These are phyloP conservation scores for Eilema sororculum DNA, from an alignment of 2,888 invertebrate species.

Conservation along the genomic window DNA sequence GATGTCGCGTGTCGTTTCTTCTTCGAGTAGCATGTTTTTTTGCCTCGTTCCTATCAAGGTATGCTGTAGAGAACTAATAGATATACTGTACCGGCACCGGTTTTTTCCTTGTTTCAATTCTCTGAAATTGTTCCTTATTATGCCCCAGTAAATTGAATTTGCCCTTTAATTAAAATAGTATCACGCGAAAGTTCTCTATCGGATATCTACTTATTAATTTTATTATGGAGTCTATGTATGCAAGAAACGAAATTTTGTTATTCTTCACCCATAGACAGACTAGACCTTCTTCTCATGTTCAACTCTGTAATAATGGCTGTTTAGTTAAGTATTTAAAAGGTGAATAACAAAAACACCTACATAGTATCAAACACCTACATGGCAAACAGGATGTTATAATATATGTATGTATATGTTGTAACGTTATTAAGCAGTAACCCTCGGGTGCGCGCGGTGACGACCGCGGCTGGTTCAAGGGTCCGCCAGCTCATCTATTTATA, in stretches of 20 bases:
- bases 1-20: conserved; percentile 46
- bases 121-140: neutral
- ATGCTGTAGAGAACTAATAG: conserved; percentile 7
- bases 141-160: neutral
- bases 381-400: conserved; percentile 10
- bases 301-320: too few species aligned
- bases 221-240: neutral
- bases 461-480: conserved; percentile 85
- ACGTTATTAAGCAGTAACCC: conserved; percentile 60
- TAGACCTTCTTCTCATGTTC: neutral
- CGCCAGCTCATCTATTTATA: conserved; percentile 83
- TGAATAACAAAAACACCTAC: neutral
- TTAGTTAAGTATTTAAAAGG: neutral
- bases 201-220: neutral
- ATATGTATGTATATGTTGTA: conserved; percentile 25
- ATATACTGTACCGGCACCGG: neutral
- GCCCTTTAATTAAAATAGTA: neutral
- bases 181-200: neutral
- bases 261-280: neutral
- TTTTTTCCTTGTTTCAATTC: neutral
- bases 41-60: conserved; percentile 14
- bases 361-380: neutral
- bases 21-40: conserved; percentile 12
- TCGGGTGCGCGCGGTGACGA: conserved; percentile 72
- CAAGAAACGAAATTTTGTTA: neutral